phyloP scores from a whole-genome alignment of 2,797 vertebrate genomes.

The Danio tinwini region DNA sequence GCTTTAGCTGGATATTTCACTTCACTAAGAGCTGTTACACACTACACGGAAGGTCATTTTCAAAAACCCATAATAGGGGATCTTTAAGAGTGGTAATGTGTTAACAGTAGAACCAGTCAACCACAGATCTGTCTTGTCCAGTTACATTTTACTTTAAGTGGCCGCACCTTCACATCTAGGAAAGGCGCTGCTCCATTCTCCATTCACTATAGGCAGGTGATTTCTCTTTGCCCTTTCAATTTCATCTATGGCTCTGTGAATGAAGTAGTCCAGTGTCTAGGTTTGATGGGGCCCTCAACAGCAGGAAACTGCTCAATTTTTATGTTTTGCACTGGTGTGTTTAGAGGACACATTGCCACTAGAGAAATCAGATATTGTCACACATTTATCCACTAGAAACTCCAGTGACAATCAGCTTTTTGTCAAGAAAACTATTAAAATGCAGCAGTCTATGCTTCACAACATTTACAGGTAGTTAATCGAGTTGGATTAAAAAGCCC shows the following conservation, averaged over 20 bases:
- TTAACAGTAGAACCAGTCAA: no score
- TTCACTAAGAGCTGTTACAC: no score
- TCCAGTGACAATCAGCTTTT: no score
- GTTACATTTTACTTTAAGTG: background rate
- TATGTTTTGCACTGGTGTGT: background rate
- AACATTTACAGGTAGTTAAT: no score
- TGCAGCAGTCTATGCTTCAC: no score
- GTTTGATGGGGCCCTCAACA: slow-evolving; percentile 1
- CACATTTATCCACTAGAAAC: background rate
- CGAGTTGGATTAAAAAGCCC: no score
- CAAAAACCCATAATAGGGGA: no score
- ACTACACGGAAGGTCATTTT: no score
- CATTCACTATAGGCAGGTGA: slow-evolving; percentile 59
- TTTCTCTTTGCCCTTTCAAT: background rate
- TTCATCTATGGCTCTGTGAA: background rate
- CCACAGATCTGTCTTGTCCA: background rate
- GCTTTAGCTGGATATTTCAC: no score
- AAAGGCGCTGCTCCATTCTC: slow-evolving; percentile 62
- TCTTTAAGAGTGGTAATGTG: no score
- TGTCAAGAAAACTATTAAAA: no score
- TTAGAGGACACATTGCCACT: slow-evolving; percentile 59
- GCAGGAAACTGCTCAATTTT: slow-evolving; percentile 49
- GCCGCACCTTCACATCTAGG: slow-evolving; percentile 67
- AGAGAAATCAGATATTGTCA: background rate
- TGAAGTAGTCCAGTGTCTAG: slow-evolving; percentile 12